Evolutionary conservation across 2,888 invertebrate species (phyloP), one percentile per base, ranked within the genome.

Genomic region (Agrochola circellaris): DNA sequence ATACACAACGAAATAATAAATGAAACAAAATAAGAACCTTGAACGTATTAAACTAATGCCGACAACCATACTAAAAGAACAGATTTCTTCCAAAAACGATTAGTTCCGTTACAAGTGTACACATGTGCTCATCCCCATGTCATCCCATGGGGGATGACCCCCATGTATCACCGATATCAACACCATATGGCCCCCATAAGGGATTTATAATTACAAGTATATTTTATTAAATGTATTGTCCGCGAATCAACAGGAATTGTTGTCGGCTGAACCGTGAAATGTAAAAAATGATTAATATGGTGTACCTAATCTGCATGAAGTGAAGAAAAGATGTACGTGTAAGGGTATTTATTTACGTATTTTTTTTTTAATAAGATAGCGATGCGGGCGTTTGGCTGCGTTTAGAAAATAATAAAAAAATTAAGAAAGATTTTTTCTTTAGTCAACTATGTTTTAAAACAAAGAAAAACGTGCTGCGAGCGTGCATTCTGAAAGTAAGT

Each of bases 101-200:
- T 96, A 95, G 96, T 96, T 95, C 93, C 95, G 93, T 89, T 89
- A 93, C 95, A 94, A 95, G 95, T 93, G 90, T 90, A 90, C 95
- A 95, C 94, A 94, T 94, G 94, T 91, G 93, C 88, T 88, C 90
- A 87, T 91, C 92, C 71, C 67, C 84, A 81, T 87, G 58, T 45
- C 69, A 82, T 83, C 82, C 88, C 90, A 8, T 45, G 75, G 88
- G 90, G 88, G 83, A 85, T 77, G 79, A 81, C 82, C 90, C 86
- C 89, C 86, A 81, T 83, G 75, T 77, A 87, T 84, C 85, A 80
- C 79, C 75, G 89, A 86, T 90, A 92, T 92, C 92, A 90, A 92
- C 93, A 94, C 96, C 96, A 96, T 96, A 96, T 96, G 96, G 95
- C 93, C 89, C 83, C 88, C 84, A 89, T 90, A 91, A 90, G 92